Conservation (phyloP, 2,888 invertebrate species). For the Aphrophora alni region DNA sequence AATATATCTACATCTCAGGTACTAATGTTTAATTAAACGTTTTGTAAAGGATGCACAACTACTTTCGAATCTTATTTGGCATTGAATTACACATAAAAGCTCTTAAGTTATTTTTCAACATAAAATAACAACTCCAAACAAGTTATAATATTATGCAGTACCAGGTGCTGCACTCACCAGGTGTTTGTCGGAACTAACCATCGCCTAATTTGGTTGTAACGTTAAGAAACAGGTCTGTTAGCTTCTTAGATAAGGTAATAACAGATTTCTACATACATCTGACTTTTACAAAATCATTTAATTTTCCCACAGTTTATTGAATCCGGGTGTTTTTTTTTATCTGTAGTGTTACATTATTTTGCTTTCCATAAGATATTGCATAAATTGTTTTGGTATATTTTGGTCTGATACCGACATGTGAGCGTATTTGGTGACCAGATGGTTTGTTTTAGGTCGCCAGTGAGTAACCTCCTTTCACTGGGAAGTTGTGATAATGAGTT, state of each 20-base stretch:
- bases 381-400: neutral
- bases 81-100: neutral
- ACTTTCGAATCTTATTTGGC: neutral
- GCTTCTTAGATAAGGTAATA: neutral
- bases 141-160: neutral
- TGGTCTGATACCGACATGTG: neutral
- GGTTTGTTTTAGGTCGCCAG: no score
- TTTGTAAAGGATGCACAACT: neutral
- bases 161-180: constrained; percentile 2
- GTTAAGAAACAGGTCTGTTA: neutral
- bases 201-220: constrained; percentile 1
- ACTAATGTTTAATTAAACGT: no score
- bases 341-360: neutral
- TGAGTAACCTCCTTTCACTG: neutral
- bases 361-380: no score
- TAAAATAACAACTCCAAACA: no score
- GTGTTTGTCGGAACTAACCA: neutral
- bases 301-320: neutral
- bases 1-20: no score
- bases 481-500: neutral
- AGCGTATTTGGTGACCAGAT: neutral
- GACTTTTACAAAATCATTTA: neutral
- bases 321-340: no score
- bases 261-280: neutral
- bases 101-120: no score